These are phyloP conservation scores for Halcyon senegalensis DNA, from an alignment of 2,113 vertebrate genomes.

Conservation along the genomic window DNA sequence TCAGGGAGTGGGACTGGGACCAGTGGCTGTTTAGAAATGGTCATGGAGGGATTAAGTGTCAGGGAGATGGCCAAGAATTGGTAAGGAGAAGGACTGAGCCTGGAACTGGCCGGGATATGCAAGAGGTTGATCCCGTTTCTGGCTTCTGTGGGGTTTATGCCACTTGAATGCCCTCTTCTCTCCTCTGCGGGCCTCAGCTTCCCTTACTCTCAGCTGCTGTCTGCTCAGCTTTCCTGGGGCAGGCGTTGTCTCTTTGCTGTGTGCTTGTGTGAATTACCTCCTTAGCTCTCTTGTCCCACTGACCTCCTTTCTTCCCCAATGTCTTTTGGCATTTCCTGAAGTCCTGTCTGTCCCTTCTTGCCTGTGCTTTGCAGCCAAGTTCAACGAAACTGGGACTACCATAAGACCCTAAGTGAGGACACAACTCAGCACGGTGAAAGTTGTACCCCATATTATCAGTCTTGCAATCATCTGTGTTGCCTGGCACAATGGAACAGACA, in stretches of 20 bases:
- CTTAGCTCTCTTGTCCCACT: background rate
- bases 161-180: background rate
- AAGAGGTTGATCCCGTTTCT: background rate
- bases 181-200: accelerated
- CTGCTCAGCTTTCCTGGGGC: background rate
- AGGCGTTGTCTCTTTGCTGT: accelerated
- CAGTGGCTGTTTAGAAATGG: background rate
- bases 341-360: background rate
- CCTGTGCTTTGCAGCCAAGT: accelerated
- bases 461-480: background rate
- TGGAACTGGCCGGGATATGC: accelerated
- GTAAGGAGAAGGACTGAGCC: accelerated
- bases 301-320: accelerated
- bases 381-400: accelerated
- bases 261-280: background rate
- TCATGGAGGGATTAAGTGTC: accelerated
- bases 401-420: background rate
- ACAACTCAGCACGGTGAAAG: accelerated
- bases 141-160: background rate
- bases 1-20: accelerated
- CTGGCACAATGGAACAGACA: background rate
- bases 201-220: background rate
- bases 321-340: background rate
- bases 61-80: accelerated
- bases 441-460: accelerated